Evolutionary conservation across 2,797 vertebrate species (phyloP), one percentile per base, ranked within the genome.

Genomic region (Channallabes apus): DNA sequence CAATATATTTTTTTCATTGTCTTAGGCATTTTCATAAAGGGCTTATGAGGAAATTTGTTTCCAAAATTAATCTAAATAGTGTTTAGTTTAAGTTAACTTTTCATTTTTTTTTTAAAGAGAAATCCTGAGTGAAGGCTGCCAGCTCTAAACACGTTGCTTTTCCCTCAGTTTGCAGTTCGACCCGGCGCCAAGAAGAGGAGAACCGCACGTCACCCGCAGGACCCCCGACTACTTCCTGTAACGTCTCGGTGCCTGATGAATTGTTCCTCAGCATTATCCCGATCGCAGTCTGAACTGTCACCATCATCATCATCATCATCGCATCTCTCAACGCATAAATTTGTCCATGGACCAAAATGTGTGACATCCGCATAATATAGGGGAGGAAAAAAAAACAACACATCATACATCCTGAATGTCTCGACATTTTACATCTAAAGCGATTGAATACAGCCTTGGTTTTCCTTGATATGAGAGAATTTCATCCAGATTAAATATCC

Each of bases 201-300:
- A 99, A 82, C 98, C 98, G 85, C 98, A 99, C 7, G 98, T 99
- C 79, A 99, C 98, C 46, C 96, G 98, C 84, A 97, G 97, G 83
- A 99, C 98, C 73, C 98, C 98, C 80, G 98, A 99, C 93, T 99
- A 99, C 93, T 99, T 99, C 94, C 96, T 99, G 95, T 99, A 96
- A 96, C 93, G 88, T 27, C 35, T 93, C 90, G 91, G 91, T 64
- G 92, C 91, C 93, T 95, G 93, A 22, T 92, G 93, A 94, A 95
- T 93, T 71, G 56, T 72, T 68, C 76, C 94, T 94, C 95, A 94
- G 93, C 75, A 86, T 84, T 82, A 88, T 85, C 59, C 79, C 78
- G 58, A 61, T 69, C 78, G 86, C 85, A 89, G 94, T 79, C 86
- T 93, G 94, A 90, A 93, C 62, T 91, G 92, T 94, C 93, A 93